A percentile compares a stretch with the other conserved stretches of the same genome.
phyloP scores from a whole-genome alignment of 2,888 invertebrate species.

The Subacronicta megacephala region DNA sequence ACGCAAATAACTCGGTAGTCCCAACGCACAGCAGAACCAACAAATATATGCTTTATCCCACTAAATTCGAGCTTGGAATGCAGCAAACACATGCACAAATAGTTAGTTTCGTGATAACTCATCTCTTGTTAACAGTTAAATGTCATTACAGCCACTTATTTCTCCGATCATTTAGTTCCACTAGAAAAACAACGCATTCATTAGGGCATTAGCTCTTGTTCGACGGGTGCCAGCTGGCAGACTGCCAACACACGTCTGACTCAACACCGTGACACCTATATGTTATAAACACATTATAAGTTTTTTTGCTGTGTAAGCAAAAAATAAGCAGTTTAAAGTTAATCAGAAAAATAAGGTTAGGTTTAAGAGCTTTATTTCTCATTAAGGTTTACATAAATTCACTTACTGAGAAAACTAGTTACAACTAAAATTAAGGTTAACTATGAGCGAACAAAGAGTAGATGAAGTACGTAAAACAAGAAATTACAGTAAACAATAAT shows the following conservation, averaged over 20 bases:
- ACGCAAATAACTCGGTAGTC: constrained; percentile 31
- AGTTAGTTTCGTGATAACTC: constrained; percentile 56
- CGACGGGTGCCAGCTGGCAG: constrained; percentile 72
- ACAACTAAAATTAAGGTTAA: no score
- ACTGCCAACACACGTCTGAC: constrained; percentile 72
- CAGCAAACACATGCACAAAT: constrained; percentile 42
- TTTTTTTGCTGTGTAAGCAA: constrained; percentile 38
- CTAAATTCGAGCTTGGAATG: constrained; percentile 42
- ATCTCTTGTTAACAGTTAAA: constrained; percentile 62
- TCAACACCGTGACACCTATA: constrained; percentile 73
- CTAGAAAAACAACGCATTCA: constrained; percentile 74
- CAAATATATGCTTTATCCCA: constrained; percentile 22
- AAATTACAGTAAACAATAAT: no score
- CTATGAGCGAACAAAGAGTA: no score
- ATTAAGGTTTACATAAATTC: no score
- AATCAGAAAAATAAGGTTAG: constrained; percentile 35
- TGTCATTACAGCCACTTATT: constrained; percentile 59
- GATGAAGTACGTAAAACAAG: no score
- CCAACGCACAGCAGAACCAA: constrained; percentile 21
- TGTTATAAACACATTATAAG: constrained; percentile 35
- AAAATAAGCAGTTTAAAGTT: constrained; percentile 44
- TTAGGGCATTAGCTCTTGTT: constrained; percentile 72
- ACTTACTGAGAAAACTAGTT: no score
- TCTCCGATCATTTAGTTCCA: constrained; percentile 66
- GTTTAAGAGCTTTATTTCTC: no score